Evolutionary conservation across 2,797 vertebrate species (phyloP).

Genomic region (Coracias cyanogaster): DNA sequence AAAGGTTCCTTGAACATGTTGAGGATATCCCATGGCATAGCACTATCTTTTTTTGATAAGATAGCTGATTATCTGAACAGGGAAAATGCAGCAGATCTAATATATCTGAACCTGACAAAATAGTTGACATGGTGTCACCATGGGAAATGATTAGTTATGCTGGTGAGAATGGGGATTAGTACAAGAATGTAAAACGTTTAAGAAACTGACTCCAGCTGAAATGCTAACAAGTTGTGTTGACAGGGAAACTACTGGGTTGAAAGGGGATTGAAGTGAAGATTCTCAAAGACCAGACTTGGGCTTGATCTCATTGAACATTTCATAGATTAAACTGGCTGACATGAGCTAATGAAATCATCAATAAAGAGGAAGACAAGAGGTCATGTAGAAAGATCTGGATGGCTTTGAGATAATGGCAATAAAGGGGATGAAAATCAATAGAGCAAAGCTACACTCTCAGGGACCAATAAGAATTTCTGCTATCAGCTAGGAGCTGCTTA

Average conservation of each 20-base stretch:
- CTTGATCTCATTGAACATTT: neutral
- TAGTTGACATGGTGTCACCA: neutral
- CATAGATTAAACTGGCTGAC: neutral
- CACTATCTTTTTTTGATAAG: neutral
- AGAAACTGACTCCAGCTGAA: conserved; percentile 1
- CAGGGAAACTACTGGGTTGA: neutral
- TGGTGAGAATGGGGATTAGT: conserved; percentile 18
- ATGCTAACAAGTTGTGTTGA: neutral
- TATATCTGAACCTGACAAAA: conserved; percentile 11
- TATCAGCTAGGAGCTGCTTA: conserved; percentile 18
- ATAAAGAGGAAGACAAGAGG: conserved; percentile 7
- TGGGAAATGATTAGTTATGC: conserved; percentile 3
- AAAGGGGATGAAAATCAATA: conserved; percentile 45
- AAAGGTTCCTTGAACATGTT: neutral
- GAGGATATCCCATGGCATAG: neutral
- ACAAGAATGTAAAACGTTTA: conserved; percentile 23
- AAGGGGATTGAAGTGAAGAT: neutral
- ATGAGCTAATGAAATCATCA: neutral
- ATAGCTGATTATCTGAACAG: neutral
- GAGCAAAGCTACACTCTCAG: neutral
- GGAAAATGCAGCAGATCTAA: neutral
- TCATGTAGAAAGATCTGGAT: conserved; percentile 19
- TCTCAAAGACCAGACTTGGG: neutral
- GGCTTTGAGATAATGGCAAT: conserved; percentile 31
- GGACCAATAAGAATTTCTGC: neutral